Conservation (phyloP, 1,140 invertebrate genomes). For the Adoxophyes honmai region DNA sequence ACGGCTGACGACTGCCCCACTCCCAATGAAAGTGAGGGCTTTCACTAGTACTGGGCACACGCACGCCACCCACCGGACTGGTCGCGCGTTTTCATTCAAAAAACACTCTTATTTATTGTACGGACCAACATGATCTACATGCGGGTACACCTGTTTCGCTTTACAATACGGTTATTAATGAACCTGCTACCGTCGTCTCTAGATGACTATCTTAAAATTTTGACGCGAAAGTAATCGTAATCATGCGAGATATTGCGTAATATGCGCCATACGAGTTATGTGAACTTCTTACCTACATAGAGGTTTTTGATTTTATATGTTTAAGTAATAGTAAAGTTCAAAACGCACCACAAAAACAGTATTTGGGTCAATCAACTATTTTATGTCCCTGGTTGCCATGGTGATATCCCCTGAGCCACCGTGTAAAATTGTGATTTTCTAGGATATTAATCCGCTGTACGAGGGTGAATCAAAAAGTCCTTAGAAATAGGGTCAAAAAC, state of each 20-base stretch:
- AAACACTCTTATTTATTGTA: background rate
- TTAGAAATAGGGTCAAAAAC: too few relatives aligned
- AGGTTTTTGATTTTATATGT: too few relatives aligned
- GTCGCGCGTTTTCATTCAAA: slow-evolving; percentile 1
- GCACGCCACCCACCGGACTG: slow-evolving; percentile 8
- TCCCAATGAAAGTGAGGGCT: slow-evolving; percentile 65
- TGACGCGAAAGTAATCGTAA: slow-evolving; percentile 1
- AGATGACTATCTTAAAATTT: slow-evolving; percentile 11
- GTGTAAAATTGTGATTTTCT: too few relatives aligned
- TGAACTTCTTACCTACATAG: too few relatives aligned
- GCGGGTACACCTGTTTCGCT: background rate
- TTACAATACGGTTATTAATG: background rate
- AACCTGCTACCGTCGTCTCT: background rate
- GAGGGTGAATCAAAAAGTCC: too few relatives aligned
- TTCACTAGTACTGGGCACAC: slow-evolving; percentile 41
- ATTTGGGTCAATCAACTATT: too few relatives aligned
- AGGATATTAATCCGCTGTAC: too few relatives aligned
- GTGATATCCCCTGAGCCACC: too few relatives aligned
- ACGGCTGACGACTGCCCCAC: slow-evolving; percentile 42
- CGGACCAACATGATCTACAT: background rate
- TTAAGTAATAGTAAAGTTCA: too few relatives aligned
- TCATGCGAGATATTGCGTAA: background rate
- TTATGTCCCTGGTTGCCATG: too few relatives aligned
- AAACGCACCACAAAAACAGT: too few relatives aligned
- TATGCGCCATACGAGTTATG: background rate